Percentiles rank a stretch among this genome's conserved stretches.
phyloP scores from a whole-genome alignment of 2,797 vertebrate species.

The Halcyon chelicuti region DNA sequence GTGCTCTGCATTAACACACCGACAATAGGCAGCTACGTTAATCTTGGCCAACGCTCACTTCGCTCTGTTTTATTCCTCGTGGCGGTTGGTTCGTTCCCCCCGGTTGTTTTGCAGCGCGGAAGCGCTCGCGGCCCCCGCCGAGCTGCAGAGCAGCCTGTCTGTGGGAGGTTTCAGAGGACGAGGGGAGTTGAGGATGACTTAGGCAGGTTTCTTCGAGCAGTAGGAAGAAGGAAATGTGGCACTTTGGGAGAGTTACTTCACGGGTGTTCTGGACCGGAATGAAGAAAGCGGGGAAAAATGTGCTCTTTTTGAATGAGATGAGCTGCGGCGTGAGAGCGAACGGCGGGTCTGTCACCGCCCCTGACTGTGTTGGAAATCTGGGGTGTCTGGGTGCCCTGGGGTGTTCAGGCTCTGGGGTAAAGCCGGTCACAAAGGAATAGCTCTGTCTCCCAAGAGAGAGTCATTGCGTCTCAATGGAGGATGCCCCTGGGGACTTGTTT shows the following conservation, averaged over 20 bases:
- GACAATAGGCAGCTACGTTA: background rate
- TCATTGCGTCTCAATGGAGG: background rate
- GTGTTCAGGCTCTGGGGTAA: background rate
- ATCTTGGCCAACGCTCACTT: constrained; percentile 14
- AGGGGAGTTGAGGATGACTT: background rate
- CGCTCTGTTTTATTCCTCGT: background rate
- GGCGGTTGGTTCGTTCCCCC: background rate
- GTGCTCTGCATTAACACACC: constrained; percentile 18
- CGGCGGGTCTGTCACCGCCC: background rate
- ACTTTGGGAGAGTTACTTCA: background rate
- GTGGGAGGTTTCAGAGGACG: constrained; percentile 17
- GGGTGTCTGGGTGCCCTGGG: background rate
- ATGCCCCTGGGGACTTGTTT: background rate
- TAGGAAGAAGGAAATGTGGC: background rate
- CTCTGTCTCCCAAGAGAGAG: background rate
- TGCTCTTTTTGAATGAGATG: background rate
- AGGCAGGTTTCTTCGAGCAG: background rate
- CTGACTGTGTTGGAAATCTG: rapidly evolving
- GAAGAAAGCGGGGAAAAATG: background rate
- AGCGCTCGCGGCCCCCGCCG: background rate
- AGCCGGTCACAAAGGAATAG: background rate
- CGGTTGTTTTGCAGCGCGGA: background rate
- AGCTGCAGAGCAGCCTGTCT: constrained; percentile 26
- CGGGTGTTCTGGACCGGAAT: background rate
- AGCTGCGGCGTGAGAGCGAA: background rate